Evolutionary conservation across 2,888 invertebrate species (phyloP), one percentile per base, ranked within the genome.

Genomic region (Drosophila paramelanica): DNA sequence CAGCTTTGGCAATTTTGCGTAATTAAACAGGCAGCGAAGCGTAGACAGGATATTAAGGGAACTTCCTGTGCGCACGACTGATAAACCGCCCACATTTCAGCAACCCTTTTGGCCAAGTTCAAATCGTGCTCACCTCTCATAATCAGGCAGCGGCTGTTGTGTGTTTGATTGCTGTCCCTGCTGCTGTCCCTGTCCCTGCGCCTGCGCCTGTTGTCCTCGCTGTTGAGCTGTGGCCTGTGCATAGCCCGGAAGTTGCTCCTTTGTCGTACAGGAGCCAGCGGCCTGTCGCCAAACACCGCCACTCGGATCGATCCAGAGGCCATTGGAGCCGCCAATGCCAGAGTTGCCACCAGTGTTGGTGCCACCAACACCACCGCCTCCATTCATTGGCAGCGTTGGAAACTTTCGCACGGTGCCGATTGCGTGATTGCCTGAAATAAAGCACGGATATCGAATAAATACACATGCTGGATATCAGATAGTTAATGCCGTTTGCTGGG

Each of bases 371-470:
- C 57, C 53, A 3, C 49, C 45, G 59, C 89, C 91, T 47, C 91
- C 88, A 83, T 92, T 93, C 81, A 93, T 87, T 64, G 93, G 93
- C 68, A 92, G 81, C 59, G 93, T 92, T 74, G 92, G 93, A 82
- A 93, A 92, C 89, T 92, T 92, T 89, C 93, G 90, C 81, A 92
- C 92, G 79, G 92, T 92, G 78, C 93, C 92, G 88, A 92, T 93
- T 90, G 93, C 92, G 92, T 92, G 92, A 92, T 92, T 92, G 69
- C 93, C 92, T 92, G 83, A 79, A 91, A 92, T 92, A 85, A 81
- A 73, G 65, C 55, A 68, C 67, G 77, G 67, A 76, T 76, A 68
- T 74, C 76, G 75, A 89, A 81, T 88, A 85, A 77, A 68, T 71
- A 84, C 64, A 86, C 51, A 55, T 41, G 39, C 36, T 33, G 45